Evolutionary conservation across 2,113 vertebrate species (phyloP).

Genomic region (Ptychochromis oligacanthus): DNA sequence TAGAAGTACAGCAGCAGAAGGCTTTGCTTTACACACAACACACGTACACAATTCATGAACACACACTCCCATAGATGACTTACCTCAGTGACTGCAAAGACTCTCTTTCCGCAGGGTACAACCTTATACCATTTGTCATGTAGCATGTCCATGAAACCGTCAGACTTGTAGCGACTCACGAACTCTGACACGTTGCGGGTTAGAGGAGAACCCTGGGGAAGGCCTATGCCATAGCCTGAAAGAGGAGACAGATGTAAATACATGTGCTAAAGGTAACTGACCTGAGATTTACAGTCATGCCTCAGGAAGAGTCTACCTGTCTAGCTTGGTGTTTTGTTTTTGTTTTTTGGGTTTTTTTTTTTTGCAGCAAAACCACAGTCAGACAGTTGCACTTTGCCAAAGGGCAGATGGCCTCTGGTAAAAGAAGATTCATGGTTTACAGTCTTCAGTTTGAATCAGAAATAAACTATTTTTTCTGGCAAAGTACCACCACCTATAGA

Average conservation of each 20-base stretch:
- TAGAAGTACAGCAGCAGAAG: slow-evolving; percentile 32
- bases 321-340: background rate
- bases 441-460: slow-evolving; percentile 32
- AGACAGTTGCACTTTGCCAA: slow-evolving; percentile 35
- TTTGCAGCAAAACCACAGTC: slow-evolving; percentile 11
- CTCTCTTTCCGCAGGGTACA: slow-evolving; percentile 93
- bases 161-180: slow-evolving; percentile 94
- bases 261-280: background rate
- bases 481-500: background rate
- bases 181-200: slow-evolving; percentile 93
- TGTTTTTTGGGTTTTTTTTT: too few species aligned
- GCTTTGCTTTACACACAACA: slow-evolving; percentile 47
- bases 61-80: slow-evolving; percentile 44
- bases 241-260: slow-evolving; percentile 26
- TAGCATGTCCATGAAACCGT: slow-evolving; percentile 95
- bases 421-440: slow-evolving; percentile 44
- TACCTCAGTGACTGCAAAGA: slow-evolving; percentile 94
- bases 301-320: background rate
- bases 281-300: background rate
- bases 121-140: slow-evolving; percentile 98
- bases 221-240: slow-evolving; percentile 93
- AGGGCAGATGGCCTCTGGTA: slow-evolving; percentile 51
- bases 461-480: slow-evolving; percentile 13
- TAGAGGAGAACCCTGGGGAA: slow-evolving; percentile 90
- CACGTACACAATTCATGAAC: slow-evolving; percentile 50